These are phyloP conservation scores for Erpobdella octoculata DNA, from an alignment of 2,888 invertebrate species.

Conservation along the genomic window DNA sequence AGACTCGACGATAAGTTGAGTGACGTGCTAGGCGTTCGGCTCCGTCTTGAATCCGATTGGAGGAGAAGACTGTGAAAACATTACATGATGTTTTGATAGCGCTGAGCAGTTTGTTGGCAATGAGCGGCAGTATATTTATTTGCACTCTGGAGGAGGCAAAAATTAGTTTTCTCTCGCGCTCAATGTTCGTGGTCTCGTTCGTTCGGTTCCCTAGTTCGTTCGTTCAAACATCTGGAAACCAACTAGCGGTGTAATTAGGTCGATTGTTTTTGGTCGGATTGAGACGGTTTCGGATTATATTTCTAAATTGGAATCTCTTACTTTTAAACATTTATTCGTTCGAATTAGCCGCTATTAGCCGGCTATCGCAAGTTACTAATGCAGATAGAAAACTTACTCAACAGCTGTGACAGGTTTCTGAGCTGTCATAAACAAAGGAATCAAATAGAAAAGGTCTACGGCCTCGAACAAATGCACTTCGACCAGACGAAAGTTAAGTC, in stretches of 20 bases:
- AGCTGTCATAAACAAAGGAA: background rate
- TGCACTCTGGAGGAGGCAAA: background rate
- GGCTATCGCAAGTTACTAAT: background rate
- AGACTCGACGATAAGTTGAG: background rate
- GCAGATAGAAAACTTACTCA: slow-evolving; percentile 2
- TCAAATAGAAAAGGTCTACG: background rate
- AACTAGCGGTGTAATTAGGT: background rate
- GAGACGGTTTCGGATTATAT: background rate
- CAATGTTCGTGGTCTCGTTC: background rate
- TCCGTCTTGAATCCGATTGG: background rate
- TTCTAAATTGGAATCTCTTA: background rate
- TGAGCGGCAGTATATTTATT: background rate
- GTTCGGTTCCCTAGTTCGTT: background rate
- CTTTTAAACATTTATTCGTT: no score
- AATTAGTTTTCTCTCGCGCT: background rate
- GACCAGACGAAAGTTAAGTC: background rate
- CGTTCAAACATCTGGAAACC: background rate
- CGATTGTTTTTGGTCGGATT: background rate
- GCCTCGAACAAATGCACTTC: background rate
- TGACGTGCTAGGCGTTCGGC: background rate
- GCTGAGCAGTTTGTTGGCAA: background rate
- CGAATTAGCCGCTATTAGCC: no score
- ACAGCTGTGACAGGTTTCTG: background rate
- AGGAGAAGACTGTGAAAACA: background rate
- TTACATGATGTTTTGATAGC: slow-evolving; percentile 8